Evolutionary conservation across 2,888 invertebrate genomes (phyloP), one percentile per base, ranked within the genome.

Genomic region (Eretmocerus hayati): DNA sequence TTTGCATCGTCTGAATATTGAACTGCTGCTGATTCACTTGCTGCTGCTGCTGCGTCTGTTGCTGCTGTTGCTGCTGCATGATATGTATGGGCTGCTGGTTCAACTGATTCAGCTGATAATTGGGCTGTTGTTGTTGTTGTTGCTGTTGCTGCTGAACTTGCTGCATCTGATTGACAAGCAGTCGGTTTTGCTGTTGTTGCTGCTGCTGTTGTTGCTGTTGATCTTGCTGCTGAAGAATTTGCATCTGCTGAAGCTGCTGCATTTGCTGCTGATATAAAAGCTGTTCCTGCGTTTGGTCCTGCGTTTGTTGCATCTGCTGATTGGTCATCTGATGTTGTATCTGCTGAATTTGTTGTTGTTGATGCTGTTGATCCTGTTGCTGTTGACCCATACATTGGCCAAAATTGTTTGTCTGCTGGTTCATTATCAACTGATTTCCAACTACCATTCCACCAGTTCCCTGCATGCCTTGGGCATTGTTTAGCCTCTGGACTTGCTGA

Each of bases 391-490:
- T 45, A 11, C 56, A 51, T 23, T 61, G 59, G 40, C 61, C 61
- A 26, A 66, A 65, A 57, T 63, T 66, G 8, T 61, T 48, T 26
- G 56, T 51, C 46, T 64, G 66, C 53, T 69, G 68, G 60, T 67
- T 69, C 64, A 66, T 64, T 21, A 69, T 62, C 60, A 69, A 52
- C 38, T 66, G 62, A 57, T 67, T 68, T 30, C 65, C 61, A 67
- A 71, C 67, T 48, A 69, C 41, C 63, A 68, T 65, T 45, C 63
- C 61, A 15, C 65, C 55, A 60, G 66, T 62, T 40, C 62, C 60
- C n/a, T 64, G 51, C 65, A 67, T 66, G 48, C 63, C 63, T 31
- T 68, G 67, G 49, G 63, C 59, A 56, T 61, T 59, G 21, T 52
- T 51, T 2, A 54, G 22, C 56, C 68, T 50, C 56, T 65, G 65